Conservation (phyloP, 92 coral and sea anemone genomes). For the Palythoa grandiflora region DNA sequence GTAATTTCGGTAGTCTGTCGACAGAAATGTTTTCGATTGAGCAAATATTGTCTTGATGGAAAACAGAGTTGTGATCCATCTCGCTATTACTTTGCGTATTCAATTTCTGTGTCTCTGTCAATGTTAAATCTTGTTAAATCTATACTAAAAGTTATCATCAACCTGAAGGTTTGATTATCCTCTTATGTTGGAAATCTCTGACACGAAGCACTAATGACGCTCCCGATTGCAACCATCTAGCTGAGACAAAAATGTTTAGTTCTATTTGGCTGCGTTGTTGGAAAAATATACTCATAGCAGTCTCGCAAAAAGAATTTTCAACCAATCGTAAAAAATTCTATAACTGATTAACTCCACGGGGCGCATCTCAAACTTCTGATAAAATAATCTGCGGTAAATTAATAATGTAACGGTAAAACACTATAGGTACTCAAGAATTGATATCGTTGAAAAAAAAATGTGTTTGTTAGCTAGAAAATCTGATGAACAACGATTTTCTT, state of each 20-base stretch:
- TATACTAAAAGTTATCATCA: neutral
- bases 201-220: neutral
- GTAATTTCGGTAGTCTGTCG: neutral
- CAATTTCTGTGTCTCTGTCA: neutral
- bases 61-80: neutral
- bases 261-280: neutral
- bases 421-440: neutral
- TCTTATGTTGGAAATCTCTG: too few species aligned
- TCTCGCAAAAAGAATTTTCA: neutral
- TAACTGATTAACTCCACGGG: neutral
- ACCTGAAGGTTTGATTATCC: too few species aligned
- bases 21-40: neutral
- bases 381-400: neutral
- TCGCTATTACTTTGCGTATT: neutral
- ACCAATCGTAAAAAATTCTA: neutral
- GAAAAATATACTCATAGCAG: neutral
- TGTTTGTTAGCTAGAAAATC: neutral
- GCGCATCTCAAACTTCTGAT: neutral
- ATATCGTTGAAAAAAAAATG: neutral
- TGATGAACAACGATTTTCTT: too few species aligned
- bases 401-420: neutral
- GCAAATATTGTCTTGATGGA: neutral
- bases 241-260: neutral
- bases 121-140: neutral
- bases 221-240: too few species aligned